These are phyloP conservation scores for Patella depressa DNA, from an alignment of 2,888 invertebrate species.

Conservation along the genomic window DNA sequence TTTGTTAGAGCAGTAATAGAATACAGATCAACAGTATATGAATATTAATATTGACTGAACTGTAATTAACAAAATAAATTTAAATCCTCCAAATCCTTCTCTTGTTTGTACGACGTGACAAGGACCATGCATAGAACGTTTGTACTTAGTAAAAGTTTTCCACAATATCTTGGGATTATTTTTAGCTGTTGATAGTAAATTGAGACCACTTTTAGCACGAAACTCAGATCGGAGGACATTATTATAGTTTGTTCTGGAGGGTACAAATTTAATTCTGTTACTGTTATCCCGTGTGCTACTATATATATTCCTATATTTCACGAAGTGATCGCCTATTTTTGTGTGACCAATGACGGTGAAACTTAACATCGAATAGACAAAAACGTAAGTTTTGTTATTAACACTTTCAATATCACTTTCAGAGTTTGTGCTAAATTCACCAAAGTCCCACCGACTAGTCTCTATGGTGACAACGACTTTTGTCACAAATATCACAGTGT, in stretches of 20 bases:
- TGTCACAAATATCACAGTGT: no score
- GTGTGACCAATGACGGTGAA: neutral
- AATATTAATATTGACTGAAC: no score
- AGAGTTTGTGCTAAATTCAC: neutral
- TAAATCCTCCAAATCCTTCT: no score
- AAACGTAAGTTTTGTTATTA: neutral
- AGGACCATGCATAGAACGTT: neutral
- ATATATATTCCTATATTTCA: neutral
- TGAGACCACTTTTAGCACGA: neutral
- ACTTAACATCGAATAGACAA: neutral
- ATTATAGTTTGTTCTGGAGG: neutral
- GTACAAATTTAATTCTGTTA: neutral
- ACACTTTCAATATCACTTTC: no score
- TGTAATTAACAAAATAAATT: no score
- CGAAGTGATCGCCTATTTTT: neutral
- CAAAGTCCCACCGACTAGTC: neutral
- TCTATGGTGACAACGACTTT: no score
- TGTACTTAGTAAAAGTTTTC: neutral
- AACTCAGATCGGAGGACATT: neutral
- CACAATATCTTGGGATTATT: neutral
- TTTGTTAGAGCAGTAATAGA: no score
- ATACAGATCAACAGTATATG: no score
- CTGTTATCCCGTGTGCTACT: neutral
- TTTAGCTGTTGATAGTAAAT: neutral
- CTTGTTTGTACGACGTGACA: no score